These are phyloP conservation scores for Mallotus villosus DNA, from an alignment of 2,797 vertebrate genomes.

Conservation along the genomic window DNA sequence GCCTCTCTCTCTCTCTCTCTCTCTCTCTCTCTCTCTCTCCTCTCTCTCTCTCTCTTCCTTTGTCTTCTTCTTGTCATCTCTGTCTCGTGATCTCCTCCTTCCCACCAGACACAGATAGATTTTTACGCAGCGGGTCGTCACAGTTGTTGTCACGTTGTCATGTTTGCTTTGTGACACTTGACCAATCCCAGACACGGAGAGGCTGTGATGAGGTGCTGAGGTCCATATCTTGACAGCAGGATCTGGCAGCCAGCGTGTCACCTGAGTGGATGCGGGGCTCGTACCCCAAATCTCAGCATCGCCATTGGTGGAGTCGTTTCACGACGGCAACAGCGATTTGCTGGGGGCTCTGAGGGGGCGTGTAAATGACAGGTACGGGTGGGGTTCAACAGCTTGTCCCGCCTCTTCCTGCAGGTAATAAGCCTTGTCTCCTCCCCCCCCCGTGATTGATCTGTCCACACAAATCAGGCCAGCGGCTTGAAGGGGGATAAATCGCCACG, in stretches of 20 bases:
- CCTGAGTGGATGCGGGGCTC: slow-evolving; percentile 38
- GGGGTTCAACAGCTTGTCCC: slow-evolving; percentile 24
- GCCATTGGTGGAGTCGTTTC: background rate
- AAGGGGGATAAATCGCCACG: slow-evolving; percentile 73
- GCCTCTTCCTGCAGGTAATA: slow-evolving; percentile 42
- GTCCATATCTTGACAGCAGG: slow-evolving; percentile 74
- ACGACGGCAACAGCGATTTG: background rate
- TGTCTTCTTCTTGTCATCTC: slow-evolving; percentile 25
- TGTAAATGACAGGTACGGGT: slow-evolving; percentile 35
- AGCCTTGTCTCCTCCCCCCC: slow-evolving; percentile 29
- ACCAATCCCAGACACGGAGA: slow-evolving; percentile 66
- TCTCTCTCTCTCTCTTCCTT: slow-evolving; percentile 18
- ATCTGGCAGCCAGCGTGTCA: slow-evolving; percentile 61
- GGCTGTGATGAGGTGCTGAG: slow-evolving; percentile 66
- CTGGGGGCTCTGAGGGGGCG: background rate
- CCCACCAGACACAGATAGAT: slow-evolving; percentile 73
- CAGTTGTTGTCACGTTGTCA: slow-evolving; percentile 78
- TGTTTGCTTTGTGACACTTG: slow-evolving; percentile 68
- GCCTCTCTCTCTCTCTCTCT: slow-evolving; percentile 42
- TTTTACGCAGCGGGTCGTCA: slow-evolving; percentile 73
- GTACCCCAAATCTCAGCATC: background rate
- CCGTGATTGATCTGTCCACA: slow-evolving; percentile 70
- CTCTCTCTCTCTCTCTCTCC: background rate
- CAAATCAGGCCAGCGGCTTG: slow-evolving; percentile 70
- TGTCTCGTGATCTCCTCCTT: slow-evolving; percentile 46